Evolutionary conservation across 2,797 vertebrate species (phyloP).

Genomic region (Thunnus albacares): DNA sequence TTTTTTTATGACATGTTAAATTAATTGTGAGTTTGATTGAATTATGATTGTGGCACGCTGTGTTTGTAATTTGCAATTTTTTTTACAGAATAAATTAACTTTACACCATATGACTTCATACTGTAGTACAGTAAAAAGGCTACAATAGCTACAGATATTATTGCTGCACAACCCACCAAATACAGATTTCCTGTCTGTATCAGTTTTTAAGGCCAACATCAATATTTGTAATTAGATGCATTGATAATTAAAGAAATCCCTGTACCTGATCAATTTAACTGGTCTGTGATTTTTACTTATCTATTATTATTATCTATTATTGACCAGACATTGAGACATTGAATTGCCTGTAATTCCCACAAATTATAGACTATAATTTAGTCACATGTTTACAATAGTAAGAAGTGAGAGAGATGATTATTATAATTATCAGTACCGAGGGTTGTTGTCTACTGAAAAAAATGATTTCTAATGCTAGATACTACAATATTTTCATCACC

Average conservation of each 20-base stretch:
- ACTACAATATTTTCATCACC: not conserved
- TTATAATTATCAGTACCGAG: constrained; percentile 10
- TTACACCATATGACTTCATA: no score
- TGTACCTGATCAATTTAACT: constrained; percentile 5
- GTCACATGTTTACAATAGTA: not conserved
- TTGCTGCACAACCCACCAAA: no score
- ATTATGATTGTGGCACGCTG: no score
- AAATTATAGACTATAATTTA: constrained; percentile 25
- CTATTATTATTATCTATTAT: not conserved
- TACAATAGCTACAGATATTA: no score
- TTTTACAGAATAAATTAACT: no score
- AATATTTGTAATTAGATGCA: constrained; percentile 9
- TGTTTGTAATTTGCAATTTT: no score
- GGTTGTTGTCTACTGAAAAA: no score
- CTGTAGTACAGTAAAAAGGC: no score
- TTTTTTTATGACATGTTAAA: no score
- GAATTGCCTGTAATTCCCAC: constrained; percentile 12
- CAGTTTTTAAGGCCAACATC: not conserved
- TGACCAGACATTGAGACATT: not conserved
- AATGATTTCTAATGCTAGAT: not conserved
- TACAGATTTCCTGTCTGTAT: no score
- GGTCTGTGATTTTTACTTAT: constrained; percentile 1
- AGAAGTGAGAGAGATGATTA: constrained; percentile 26
- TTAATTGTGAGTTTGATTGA: no score
- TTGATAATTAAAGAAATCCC: not conserved